phyloP scores from a whole-genome alignment of 2,888 invertebrate species.

The Aromia moschata region DNA sequence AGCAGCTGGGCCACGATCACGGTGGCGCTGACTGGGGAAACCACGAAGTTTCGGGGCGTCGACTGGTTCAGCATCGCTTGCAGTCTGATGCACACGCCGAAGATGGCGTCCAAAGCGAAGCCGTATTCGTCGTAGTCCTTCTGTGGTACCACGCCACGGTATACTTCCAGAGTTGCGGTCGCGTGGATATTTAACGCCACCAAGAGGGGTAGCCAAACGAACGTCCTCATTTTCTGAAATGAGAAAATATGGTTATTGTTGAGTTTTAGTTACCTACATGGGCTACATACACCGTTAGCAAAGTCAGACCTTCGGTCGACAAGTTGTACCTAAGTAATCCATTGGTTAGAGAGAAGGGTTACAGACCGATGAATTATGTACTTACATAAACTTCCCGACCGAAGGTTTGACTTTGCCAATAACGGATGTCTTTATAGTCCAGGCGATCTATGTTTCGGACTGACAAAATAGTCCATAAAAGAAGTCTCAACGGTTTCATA shows the following conservation, averaged over 20 bases:
- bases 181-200: neutral
- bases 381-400: no score
- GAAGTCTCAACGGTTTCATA: no score
- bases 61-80: constrained; percentile 53
- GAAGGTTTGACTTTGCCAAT: no score
- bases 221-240: constrained; percentile 32
- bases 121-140: constrained; percentile 27
- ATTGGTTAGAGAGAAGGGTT: no score
- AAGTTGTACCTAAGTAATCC: neutral
- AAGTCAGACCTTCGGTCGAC: constrained; percentile 6
- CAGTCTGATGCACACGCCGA: constrained; percentile 56
- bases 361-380: no score
- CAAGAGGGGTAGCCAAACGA: constrained; percentile 7
- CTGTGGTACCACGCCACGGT: constrained; percentile 17
- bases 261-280: no score
- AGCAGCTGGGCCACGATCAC: constrained; percentile 58
- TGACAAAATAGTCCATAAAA: no score
- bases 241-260: no score
- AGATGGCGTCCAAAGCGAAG: constrained; percentile 57
- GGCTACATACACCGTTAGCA: constrained; percentile 19
- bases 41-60: constrained; percentile 53
- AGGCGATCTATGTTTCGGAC: no score
- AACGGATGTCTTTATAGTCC: no score
- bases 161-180: neutral
- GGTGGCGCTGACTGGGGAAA: constrained; percentile 61